These are phyloP conservation scores for Agrotis exclamationis DNA, from an alignment of 2,888 invertebrate genomes.

Conservation along the genomic window DNA sequence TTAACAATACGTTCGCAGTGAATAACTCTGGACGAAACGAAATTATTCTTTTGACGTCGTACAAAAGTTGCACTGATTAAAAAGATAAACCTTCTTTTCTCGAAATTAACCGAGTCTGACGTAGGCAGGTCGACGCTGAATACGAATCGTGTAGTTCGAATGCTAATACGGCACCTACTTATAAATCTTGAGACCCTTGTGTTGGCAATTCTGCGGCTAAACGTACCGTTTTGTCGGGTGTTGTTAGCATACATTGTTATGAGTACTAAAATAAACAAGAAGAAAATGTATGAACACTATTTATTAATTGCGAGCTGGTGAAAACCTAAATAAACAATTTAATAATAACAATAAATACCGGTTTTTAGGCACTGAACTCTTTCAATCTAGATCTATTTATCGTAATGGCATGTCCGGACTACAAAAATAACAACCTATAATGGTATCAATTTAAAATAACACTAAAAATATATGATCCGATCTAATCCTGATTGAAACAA, in stretches of 20 bases:
- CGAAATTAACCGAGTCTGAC: constrained; percentile 23
- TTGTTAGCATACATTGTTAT: constrained; percentile 25
- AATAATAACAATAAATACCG: not conserved
- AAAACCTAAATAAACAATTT: not conserved
- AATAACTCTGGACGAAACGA: constrained; percentile 44
- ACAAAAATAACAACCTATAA: not conserved
- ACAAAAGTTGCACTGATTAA: constrained; percentile 37
- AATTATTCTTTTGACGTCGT: constrained; percentile 57
- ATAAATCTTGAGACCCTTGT: constrained; percentile 35
- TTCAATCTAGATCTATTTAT: not conserved
- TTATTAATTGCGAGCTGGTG: not conserved
- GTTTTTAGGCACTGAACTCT: not conserved
- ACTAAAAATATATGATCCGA: not conserved
- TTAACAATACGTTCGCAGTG: constrained; percentile 42
- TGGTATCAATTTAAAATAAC: not conserved
- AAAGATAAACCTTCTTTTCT: constrained; percentile 29
- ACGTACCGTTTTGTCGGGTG: constrained; percentile 5
- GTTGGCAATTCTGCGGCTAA: constrained; percentile 36
- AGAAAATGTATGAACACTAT: not conserved
- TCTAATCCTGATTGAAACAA: not conserved
- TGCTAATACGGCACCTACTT: constrained; percentile 17
- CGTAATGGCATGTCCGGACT: not conserved
- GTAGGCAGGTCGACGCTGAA: constrained; percentile 22
- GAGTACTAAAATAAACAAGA: constrained; percentile 18
- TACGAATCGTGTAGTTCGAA: constrained; percentile 24